These are phyloP conservation scores for Pygmarrhopalites habei DNA, from an alignment of 1,140 invertebrate genomes.

Conservation along the genomic window DNA sequence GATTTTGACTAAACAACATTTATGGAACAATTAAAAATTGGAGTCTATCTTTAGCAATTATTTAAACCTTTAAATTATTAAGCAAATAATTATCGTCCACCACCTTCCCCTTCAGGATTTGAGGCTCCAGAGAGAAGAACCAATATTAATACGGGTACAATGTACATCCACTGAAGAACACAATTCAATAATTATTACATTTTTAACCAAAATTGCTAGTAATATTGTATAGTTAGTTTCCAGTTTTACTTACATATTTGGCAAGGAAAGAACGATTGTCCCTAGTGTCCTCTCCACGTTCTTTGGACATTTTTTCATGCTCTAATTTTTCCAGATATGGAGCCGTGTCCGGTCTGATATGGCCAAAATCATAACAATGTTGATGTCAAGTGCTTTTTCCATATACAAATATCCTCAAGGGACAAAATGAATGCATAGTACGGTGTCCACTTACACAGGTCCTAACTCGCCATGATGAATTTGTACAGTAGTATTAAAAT, in stretches of 20 bases:
- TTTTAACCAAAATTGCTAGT: background rate
- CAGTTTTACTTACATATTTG: slow-evolving; percentile 79
- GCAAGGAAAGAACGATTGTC: slow-evolving; percentile 90
- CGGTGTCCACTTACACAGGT: slow-evolving; percentile 56
- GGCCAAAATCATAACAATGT: no score
- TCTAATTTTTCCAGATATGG: slow-evolving; percentile 87
- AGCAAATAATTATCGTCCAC: slow-evolving; percentile 29
- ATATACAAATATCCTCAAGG: background rate
- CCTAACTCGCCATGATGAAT: slow-evolving; percentile 63
- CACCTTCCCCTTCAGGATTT: slow-evolving; percentile 61
- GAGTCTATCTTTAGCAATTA: background rate
- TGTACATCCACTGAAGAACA: slow-evolving; percentile 86
- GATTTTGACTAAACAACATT: background rate
- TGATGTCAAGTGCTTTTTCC: no score
- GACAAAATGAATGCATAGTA: background rate
- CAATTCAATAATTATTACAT: background rate
- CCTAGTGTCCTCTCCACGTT: slow-evolving; percentile 72
- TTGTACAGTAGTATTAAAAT: slow-evolving; percentile 64
- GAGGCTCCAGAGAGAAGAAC: slow-evolving; percentile 73
- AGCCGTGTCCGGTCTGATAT: slow-evolving; percentile 76
- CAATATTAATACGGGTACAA: slow-evolving; percentile 77
- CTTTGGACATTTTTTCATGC: slow-evolving; percentile 76
- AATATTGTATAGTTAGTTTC: background rate
- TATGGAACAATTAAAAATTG: background rate
- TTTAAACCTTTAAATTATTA: background rate